Base-by-base conservation (phyloP, 2,888 invertebrate species). In the Apotomis capreana region DNA sequence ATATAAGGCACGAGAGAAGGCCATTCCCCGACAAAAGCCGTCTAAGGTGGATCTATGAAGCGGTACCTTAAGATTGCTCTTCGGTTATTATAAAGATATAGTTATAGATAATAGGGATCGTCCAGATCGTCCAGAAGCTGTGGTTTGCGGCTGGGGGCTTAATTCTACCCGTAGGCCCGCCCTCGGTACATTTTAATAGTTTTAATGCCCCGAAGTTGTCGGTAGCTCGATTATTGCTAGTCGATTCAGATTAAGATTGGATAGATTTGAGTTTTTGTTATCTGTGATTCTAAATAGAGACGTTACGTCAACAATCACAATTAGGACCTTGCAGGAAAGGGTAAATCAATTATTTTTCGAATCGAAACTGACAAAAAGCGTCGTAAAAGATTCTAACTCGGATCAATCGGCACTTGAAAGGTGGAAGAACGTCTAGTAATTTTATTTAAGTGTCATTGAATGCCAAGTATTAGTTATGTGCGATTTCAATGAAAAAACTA, bases 141-240 rank as follows among this genome's bases (percentile, higher is more conserved):
- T 87, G 92, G 92, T 91, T 89, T 92, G 91, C 81, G 91, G 91
- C 87, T 79, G 79, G 80, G 81, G 86, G 86, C 85, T 87, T 86
- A 87, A 87, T 87, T 86, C 85, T 78, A 77, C 86, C 89, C 88
- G 82, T 86, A 79, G 85, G 80, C 83, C 83, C 86, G 84, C 87
- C 88, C 83, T 83, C 79, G 85, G 85, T 87, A 86, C 84, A 83
- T 86, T 89, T 91, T 90, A 90, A 91, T 91, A 89, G 90, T 89
- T 89, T 87, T 89, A 89, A 90, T 90, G 87, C 83, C 79, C 81
- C 81, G 84, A 84, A 84, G 80, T 80, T 81, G 80, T 81, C 80
- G 79, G 79, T 80, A 78, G 83, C 81, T 75, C 79, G 77, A 80
- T 82, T 78, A 77, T 79, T 79, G 78, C 69, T 79, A 76, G 75